phyloP scores from a whole-genome alignment of 2,797 vertebrate species.

The Poliocrania exsul region DNA sequence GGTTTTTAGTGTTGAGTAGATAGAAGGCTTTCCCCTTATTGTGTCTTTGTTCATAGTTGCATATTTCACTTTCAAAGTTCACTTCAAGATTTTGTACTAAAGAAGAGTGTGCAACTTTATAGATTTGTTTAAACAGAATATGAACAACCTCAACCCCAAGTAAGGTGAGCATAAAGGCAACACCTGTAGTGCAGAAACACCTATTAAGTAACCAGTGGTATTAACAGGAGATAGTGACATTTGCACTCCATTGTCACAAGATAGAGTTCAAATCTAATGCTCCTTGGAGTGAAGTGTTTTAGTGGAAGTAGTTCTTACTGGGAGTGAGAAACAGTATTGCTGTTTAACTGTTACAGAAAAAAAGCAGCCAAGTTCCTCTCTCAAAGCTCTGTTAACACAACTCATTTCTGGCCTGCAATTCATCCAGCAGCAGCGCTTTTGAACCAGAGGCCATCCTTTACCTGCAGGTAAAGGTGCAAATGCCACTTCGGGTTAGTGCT shows the following conservation, averaged over 20 bases:
- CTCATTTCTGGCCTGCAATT: neutral
- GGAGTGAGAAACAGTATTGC: neutral
- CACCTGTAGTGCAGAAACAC: slow-evolving; percentile 1
- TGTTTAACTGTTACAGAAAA: neutral
- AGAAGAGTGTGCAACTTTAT: neutral
- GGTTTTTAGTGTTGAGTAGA: slow-evolving; percentile 16
- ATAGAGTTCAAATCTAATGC: neutral
- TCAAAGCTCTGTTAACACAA: neutral
- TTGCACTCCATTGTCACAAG: neutral
- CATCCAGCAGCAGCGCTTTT: neutral
- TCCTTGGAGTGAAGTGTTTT: neutral
- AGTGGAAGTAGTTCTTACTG: neutral
- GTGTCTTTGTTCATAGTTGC: neutral
- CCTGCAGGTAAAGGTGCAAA: neutral
- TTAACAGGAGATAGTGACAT: neutral
- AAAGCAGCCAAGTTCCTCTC: neutral
- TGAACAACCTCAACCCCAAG: neutral
- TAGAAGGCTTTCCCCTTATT: slow-evolving; percentile 3
- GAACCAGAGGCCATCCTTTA: neutral
- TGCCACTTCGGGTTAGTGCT: neutral
- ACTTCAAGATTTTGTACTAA: slow-evolving; percentile 41
- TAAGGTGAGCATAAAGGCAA: neutral
- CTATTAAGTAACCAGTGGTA: neutral
- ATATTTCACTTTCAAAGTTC: slow-evolving; percentile 10
- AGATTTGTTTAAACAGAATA: slow-evolving; percentile 35